Evolutionary conservation across 2,113 vertebrate genomes (phyloP).

Genomic region (Delphinus delphis): DNA sequence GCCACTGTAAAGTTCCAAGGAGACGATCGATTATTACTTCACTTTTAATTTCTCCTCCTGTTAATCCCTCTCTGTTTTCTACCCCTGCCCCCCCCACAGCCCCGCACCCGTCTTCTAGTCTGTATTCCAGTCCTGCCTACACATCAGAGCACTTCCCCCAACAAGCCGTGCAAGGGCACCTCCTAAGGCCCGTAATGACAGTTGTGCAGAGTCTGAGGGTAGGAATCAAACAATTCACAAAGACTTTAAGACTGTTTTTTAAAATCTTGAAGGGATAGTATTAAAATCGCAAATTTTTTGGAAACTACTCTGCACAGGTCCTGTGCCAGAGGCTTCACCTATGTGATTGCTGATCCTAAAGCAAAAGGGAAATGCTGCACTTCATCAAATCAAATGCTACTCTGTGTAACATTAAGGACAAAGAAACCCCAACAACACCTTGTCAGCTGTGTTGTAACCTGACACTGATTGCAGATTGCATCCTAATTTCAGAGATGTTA

Average conservation of each 20-base stretch:
- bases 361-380: neutral
- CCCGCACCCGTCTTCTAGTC: neutral
- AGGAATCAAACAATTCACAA: neutral
- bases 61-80: neutral
- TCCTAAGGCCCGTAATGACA: neutral
- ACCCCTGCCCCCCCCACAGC: fast-evolving
- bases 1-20: neutral
- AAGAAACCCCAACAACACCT: neutral
- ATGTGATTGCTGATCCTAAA: neutral
- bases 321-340: neutral
- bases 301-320: neutral
- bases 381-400: neutral
- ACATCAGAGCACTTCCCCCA: neutral
- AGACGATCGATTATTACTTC: neutral
- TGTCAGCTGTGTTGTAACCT: neutral
- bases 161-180: neutral
- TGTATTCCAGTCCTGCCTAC: neutral
- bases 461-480: neutral
- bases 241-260: neutral
- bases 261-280: neutral
- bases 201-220: neutral
- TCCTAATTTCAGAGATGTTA: neutral
- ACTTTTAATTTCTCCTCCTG: neutral
- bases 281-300: neutral
- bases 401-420: neutral